Evolutionary conservation across 2,797 vertebrate species (phyloP).

Genomic region (Bryconaethiops microstoma): DNA sequence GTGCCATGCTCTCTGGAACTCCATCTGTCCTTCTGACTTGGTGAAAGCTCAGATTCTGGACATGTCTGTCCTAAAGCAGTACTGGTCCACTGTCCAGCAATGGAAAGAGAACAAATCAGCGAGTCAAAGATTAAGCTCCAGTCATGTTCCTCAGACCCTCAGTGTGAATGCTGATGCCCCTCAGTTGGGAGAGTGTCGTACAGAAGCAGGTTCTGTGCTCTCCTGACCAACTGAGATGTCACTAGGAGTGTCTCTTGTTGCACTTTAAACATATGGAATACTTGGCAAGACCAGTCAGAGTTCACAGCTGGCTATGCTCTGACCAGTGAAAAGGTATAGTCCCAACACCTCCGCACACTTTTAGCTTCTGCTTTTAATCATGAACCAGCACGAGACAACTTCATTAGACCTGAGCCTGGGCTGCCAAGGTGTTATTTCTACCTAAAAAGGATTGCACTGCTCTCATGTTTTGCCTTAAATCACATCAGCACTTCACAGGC

Average conservation of each 20-base stretch:
- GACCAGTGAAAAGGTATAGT: constrained; percentile 24
- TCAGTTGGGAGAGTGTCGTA: constrained; percentile 20
- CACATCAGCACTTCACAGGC: background rate
- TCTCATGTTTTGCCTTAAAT: background rate
- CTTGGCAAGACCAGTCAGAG: background rate
- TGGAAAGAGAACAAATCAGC: constrained; percentile 63
- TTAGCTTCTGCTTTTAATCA: background rate
- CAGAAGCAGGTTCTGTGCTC: constrained; percentile 37
- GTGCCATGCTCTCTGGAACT: constrained; percentile 77
- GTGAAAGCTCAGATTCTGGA: constrained; percentile 72
- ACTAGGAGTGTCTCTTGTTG: background rate
- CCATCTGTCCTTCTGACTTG: constrained; percentile 69
- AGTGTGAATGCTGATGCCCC: constrained; percentile 52
- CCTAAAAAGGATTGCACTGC: background rate
- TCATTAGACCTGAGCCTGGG: background rate
- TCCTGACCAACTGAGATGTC: constrained; percentile 54
- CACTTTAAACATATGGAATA: constrained; percentile 16
- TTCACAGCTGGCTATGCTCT: constrained; percentile 20
- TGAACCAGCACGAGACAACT: background rate
- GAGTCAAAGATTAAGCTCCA: constrained; percentile 5
- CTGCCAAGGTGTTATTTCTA: background rate
- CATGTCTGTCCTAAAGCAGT: constrained; percentile 56
- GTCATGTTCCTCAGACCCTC: constrained; percentile 29
- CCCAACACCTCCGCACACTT: background rate
- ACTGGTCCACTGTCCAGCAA: constrained; percentile 62